Base-by-base conservation (phyloP, 2,797 vertebrate genomes). In the Brachyrhaphis roseni region DNA sequence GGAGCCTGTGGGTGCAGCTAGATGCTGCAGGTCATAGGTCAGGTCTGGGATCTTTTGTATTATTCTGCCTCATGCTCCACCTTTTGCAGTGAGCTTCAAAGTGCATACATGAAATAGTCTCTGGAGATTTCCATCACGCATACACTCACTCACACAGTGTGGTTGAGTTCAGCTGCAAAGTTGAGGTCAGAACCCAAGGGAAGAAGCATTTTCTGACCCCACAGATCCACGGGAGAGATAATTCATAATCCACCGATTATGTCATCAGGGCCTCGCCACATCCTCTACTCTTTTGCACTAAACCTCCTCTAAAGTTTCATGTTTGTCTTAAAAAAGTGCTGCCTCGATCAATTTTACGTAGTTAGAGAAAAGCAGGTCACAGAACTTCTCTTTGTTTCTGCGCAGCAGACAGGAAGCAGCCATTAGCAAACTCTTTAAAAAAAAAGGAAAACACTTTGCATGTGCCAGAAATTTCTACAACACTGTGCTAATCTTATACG, bases 1-100 rank as follows among this genome's bases (percentile, higher is more conserved):
- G 82, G 83, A 82, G 85, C 49, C 87, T 89, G 90, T 90, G 94
- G 93, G 91, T 66, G 84, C 26, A 90, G 90, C 92, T 90, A 95
- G 93, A 95, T 90, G 57, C 72, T 74, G n/a, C 13, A 75, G 92
- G 93, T 95, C 91, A 75, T 11, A 90, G 94, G 93, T 93, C 84
- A 84, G 80, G 57, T 59, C 83, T 86, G 3, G 66, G 49, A 62
- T 72, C 88, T 83, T 92, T 91, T 94, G 91, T 77, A 80, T 79
- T 83, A 76, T 77, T 82, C 49, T 76, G 82, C 76, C 75, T 81
- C 79, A 68, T 70, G 20, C 75, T 76, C 70, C 73, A 62, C 34
- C 8, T 41, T 53, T 68, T 68, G 36, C 36, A 34, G 15, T 34
- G 18, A 68, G 64, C 36, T 68, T 68, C 39, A 68, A 41, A 68